phyloP scores from a whole-genome alignment of 2,797 vertebrate species.

The Ciconia nigra region DNA sequence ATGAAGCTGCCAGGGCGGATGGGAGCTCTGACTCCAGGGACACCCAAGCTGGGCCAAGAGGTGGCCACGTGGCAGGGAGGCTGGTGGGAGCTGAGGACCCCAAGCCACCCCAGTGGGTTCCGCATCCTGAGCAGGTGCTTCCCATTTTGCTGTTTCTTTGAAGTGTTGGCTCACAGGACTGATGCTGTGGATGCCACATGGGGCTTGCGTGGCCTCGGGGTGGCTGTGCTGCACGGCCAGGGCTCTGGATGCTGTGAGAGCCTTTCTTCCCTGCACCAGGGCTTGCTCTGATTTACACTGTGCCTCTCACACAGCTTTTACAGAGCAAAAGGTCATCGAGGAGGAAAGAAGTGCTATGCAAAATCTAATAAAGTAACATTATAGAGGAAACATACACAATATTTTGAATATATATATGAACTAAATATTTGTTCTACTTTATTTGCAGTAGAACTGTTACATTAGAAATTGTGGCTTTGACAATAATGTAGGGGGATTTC shows the following conservation, averaged over 20 bases:
- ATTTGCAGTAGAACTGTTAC: background rate
- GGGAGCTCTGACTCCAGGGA: background rate
- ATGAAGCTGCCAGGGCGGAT: background rate
- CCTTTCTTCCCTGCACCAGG: background rate
- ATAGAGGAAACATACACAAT: background rate
- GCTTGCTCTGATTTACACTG: background rate
- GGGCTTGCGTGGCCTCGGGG: background rate
- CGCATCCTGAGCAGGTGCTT: background rate
- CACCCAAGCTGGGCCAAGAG: background rate
- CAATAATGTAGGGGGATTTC: background rate
- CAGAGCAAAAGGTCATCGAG: background rate
- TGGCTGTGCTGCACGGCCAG: background rate
- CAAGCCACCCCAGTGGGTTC: background rate
- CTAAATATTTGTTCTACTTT: background rate
- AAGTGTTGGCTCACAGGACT: accelerated
- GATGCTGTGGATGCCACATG: background rate
- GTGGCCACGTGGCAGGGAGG: background rate
- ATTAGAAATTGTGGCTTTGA: background rate
- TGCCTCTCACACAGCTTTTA: background rate
- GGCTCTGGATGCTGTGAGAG: background rate
- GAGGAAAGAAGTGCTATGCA: background rate
- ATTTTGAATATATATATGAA: background rate
- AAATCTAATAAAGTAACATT: background rate
- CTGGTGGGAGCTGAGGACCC: background rate
- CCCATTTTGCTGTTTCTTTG: background rate